Percentiles rank a stretch among this genome's conserved stretches.
Evolutionary conservation across 1,140 invertebrate genomes (phyloP).

Genomic region (Aphelenchoides besseyi): DNA sequence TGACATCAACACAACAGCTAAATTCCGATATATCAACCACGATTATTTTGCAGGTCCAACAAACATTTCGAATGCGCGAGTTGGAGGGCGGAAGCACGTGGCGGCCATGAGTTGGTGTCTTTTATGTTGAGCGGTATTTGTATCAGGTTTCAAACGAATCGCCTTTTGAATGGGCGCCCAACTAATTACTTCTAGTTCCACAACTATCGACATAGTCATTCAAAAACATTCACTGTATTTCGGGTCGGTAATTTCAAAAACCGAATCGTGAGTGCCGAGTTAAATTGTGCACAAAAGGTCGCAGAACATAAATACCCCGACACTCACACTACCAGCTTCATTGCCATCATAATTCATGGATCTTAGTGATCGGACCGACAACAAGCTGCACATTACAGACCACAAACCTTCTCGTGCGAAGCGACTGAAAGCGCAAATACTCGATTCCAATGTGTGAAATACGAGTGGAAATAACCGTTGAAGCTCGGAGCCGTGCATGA

Average conservation of each 20-base stretch:
- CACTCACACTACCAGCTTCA: too few relatives aligned
- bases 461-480: neutral
- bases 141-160: neutral
- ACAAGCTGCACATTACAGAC: neutral
- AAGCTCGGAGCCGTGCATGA: too few relatives aligned
- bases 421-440: neutral
- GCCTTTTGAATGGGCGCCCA: neutral
- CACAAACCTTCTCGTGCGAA: neutral
- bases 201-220: neutral
- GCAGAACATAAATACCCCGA: neutral
- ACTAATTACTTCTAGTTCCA: neutral
- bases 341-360: too few relatives aligned
- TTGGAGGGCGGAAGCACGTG: neutral
- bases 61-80: too few relatives aligned
- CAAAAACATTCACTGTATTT: neutral
- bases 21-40: too few relatives aligned
- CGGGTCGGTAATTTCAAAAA: constrained; percentile 1
- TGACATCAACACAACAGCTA: too few relatives aligned
- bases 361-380: too few relatives aligned
- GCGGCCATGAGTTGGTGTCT: neutral
- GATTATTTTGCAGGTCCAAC: too few relatives aligned
- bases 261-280: neutral
- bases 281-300: too few relatives aligned
- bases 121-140: neutral
- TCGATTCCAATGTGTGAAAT: neutral